phyloP scores from a whole-genome alignment of 2,797 vertebrate genomes.

The Sebastes jordani region DNA sequence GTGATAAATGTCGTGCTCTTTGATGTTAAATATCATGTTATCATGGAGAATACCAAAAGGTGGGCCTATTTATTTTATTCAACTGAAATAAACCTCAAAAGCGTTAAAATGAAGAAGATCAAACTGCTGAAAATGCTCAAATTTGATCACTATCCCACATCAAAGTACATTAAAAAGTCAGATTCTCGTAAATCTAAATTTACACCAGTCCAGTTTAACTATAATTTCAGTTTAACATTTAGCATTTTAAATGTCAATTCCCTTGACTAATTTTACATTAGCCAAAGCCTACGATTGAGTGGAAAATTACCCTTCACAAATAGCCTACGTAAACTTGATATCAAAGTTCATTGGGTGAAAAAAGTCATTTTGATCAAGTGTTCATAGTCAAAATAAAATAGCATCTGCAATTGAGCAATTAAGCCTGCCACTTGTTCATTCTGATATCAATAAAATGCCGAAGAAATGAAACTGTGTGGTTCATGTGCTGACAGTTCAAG shows the following conservation, averaged over 20 bases:
- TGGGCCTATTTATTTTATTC: not conserved
- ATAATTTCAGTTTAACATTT: not conserved
- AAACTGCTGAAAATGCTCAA: not conserved
- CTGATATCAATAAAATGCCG: too few species aligned
- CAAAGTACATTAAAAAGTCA: not conserved
- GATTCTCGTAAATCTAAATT: not conserved
- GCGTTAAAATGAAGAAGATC: not conserved
- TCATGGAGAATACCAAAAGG: not conserved
- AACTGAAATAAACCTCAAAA: not conserved
- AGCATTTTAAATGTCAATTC: not conserved
- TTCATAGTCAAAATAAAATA: not conserved
- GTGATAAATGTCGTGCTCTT: not conserved
- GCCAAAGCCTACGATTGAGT: not conserved
- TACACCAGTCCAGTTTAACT: not conserved
- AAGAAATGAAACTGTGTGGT: too few species aligned
- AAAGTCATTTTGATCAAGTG: not conserved
- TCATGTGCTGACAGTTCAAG: too few species aligned
- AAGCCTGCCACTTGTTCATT: too few species aligned
- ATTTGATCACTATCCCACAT: not conserved
- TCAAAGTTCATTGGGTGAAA: not conserved
- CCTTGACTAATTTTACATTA: not conserved
- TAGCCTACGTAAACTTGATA: not conserved
- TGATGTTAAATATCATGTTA: conserved; percentile 16
- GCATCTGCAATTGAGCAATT: too few species aligned
- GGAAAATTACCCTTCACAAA: not conserved